Base-by-base conservation (phyloP, 2,888 invertebrate genomes). In the Emmelina monodactyla region DNA sequence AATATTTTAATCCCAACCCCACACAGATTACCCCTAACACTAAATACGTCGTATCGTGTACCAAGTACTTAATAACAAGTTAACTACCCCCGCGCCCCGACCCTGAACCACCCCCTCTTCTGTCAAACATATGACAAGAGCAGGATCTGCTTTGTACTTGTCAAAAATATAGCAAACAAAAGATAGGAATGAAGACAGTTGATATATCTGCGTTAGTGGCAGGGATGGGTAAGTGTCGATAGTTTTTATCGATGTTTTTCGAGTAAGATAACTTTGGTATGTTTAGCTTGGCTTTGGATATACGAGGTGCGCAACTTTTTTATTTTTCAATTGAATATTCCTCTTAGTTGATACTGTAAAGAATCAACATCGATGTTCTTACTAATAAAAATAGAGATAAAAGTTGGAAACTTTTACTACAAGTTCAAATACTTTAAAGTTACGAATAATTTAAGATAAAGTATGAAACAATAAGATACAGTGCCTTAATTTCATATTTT, bases 111-210 rank as follows among this genome's bases (percentile, higher is more conserved):
- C 51, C 53, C 49, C 42, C 53, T 62, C 65, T 62, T 62, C 72
- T 72, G 73, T 78, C 78, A 79, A 78, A 78, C 76, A 63, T 72
- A 72, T 70, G 76, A 76, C 76, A 76, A 62, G 70, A 65, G 65
- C 78, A 76, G 78, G 76, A 76, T 67, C 59, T 62, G 75, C 78
- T 79, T 78, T 79, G 75, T 78, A 71, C 78, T 75, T 79, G 78
- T 79, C 78, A 79, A 79, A 79, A 79, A 79, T 79, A 78, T 73
- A 70, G 68, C 75, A 78, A 78, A 79, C 78, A 79, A 79, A 78
- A 78, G 76, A 76, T 78, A 75, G 65, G 63, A 78, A 78, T 78
- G 79, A 79, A 78, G 75, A 73, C 76, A 72, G 76, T 70, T 78
- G 79, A 76, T 79, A 72, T 78, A 70, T 71, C 71, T 71, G 58